Base-by-base conservation (phyloP, 2,797 vertebrate species). In the Brotula barbata region DNA sequence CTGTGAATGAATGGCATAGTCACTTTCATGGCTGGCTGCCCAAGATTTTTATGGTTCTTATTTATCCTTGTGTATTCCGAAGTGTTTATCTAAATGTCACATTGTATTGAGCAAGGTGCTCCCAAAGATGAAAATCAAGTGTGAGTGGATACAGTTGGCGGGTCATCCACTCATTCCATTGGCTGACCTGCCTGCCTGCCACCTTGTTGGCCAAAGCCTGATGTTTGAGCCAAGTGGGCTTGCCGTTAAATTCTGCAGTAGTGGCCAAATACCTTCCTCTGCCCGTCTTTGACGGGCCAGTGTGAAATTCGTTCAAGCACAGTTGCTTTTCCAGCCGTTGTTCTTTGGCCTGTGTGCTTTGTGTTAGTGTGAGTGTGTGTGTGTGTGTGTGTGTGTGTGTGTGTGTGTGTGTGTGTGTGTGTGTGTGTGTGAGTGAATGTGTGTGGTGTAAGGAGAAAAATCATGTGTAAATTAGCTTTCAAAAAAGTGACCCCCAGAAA, bases 21-120 rank as follows among this genome's bases (percentile, higher is more conserved):
- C 78, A 73, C 60, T 81, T 75, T 81, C 71, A 77, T 58, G 74
- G 73, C 43, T 57, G 64, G 43, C 44, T 66, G 73, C 67, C 52
- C 60, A 23, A 41, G 34, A 47, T 58, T 12, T 21, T 53, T n/a
- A 2, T 28, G 47, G 42, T 67, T 75, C 58, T 81, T 83, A 72
- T 83, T 76, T 64, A 64, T 60, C 49, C 45, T 49, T 57, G 64
- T 64, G 39, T 68, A 59, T 71, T 57, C 33, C 33, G 33, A 71
- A 69, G 65, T 72, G 58, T 82, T 72, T 66, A 78, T 50, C 39
- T 23, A 40, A 45, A 54, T 19, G 36, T 65, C 59, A 23, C 28
- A 11, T 15, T 15, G 45, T 45, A 56, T 73, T 31, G 56, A 14
- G 8, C 15, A 34, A 19, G 49, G 74, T 21, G 13, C 54, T 23